Evolutionary conservation across 2,113 vertebrate species (phyloP).

Genomic region (Ondatra zibethicus): DNA sequence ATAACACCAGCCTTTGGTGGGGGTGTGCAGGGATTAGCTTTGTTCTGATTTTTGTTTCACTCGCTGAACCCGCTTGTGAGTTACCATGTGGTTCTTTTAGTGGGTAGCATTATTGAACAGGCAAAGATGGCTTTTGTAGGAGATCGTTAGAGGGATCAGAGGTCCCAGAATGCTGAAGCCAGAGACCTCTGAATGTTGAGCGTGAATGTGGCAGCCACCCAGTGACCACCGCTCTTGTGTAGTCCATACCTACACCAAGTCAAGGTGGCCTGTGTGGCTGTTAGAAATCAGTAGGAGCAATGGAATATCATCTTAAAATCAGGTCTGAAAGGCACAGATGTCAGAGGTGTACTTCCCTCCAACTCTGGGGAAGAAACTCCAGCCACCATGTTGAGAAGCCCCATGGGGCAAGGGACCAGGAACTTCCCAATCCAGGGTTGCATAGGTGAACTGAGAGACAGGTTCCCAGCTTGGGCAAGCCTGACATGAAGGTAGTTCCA

Average conservation of each 20-base stretch:
- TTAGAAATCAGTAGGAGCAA: not conserved
- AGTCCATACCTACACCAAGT: not conserved
- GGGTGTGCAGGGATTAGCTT: not conserved
- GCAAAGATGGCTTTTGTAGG: not conserved
- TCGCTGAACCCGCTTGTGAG: not conserved
- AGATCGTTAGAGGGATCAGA: not conserved
- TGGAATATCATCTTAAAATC: not conserved
- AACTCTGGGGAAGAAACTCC: not conserved
- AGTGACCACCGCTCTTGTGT: not conserved
- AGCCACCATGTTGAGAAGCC: not conserved
- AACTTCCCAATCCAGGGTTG: no score
- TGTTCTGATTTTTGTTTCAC: not conserved
- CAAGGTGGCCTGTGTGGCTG: not conserved
- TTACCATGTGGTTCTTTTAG: not conserved
- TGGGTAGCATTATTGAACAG: not conserved
- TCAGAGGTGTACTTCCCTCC: not conserved
- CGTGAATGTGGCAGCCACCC: no score
- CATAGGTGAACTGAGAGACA: not conserved
- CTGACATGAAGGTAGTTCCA: not conserved
- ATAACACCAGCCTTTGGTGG: not conserved
- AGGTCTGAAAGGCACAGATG: rapidly evolving
- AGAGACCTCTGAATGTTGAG: not conserved
- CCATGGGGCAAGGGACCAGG: not conserved
- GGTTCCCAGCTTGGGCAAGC: not conserved
- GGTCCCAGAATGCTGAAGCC: not conserved